These are phyloP conservation scores for Centruroides sculpturatus DNA, from an alignment of 1,140 invertebrate genomes.

Conservation along the genomic window DNA sequence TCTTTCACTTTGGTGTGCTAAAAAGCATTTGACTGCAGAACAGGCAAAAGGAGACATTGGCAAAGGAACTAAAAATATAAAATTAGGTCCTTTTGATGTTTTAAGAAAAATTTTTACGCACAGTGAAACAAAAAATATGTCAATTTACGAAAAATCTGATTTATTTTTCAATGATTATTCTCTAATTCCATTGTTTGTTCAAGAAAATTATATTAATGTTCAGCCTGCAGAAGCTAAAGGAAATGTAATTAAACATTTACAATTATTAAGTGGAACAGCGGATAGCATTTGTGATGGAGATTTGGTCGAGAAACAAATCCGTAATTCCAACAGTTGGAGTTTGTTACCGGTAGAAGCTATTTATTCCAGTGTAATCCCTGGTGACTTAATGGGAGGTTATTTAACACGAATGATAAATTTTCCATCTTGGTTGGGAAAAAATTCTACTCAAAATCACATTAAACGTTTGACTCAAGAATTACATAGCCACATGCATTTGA, in stretches of 20 bases:
- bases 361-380: slow-evolving; percentile 80
- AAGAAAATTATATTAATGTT: slow-evolving; percentile 87
- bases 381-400: slow-evolving; percentile 63
- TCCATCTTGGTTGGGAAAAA: slow-evolving; percentile 89
- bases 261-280: slow-evolving; percentile 57
- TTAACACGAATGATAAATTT: slow-evolving; percentile 67
- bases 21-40: slow-evolving; percentile 22
- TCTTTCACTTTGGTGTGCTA: slow-evolving; percentile 57
- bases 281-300: slow-evolving; percentile 76
- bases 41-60: slow-evolving; percentile 28
- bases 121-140: slow-evolving; percentile 61
- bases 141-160: slow-evolving; percentile 66
- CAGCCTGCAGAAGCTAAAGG: slow-evolving; percentile 35
- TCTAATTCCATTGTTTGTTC: slow-evolving; percentile 85
- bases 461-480: slow-evolving; percentile 68
- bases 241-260: slow-evolving; percentile 34
- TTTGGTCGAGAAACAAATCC: slow-evolving; percentile 62
- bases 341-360: slow-evolving; percentile 83
- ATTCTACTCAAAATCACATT: slow-evolving; percentile 65
- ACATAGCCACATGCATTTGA: slow-evolving; percentile 49
- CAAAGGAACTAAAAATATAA: slow-evolving; percentile 56
- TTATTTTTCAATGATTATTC: slow-evolving; percentile 97
- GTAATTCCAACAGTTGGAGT: slow-evolving; percentile 63
- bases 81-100: slow-evolving; percentile 88
- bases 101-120: slow-evolving; percentile 72